Conservation (phyloP, 2,113 vertebrate genomes). For the Oryzias curvinotus region DNA sequence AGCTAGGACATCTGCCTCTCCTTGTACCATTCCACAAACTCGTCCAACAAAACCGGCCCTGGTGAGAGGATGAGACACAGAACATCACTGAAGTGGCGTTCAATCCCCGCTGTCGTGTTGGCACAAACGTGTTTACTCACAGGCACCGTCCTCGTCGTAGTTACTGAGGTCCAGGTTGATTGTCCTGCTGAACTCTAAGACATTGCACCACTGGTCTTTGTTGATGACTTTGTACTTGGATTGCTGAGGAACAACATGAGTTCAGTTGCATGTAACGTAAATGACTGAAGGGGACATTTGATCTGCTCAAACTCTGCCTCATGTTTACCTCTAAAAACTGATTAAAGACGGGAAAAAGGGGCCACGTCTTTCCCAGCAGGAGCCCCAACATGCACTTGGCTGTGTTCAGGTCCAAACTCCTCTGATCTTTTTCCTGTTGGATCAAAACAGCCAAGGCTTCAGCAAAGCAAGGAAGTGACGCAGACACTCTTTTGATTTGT, state of each 20-base stretch:
- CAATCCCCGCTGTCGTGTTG: background rate
- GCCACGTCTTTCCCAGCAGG: constrained; percentile 97
- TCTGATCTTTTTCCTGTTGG: constrained; percentile 96
- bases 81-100: background rate
- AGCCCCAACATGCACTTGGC: constrained; percentile 99
- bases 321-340: constrained; percentile 95
- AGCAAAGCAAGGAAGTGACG: background rate
- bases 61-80: constrained; percentile 36
- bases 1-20: constrained; percentile 95
- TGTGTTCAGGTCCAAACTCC: constrained; percentile 99
- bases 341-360: constrained; percentile 98
- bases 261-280: background rate
- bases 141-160: constrained; percentile 98
- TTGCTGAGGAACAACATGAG: constrained; percentile 79
- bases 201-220: constrained; percentile 99
- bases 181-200: constrained; percentile 98
- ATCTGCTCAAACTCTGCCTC: background rate
- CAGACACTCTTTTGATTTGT: too few relatives aligned
- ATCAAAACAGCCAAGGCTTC: constrained; percentile 19
- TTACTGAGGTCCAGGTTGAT: constrained; percentile 99
- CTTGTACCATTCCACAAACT: constrained; percentile 99
- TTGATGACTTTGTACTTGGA: constrained; percentile 99
- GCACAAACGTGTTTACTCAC: constrained; percentile 78
- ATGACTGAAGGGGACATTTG: background rate
- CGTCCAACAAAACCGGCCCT: constrained; percentile 99